phyloP scores from a whole-genome alignment of 2,113 vertebrate genomes.

The Varanus salvator region DNA sequence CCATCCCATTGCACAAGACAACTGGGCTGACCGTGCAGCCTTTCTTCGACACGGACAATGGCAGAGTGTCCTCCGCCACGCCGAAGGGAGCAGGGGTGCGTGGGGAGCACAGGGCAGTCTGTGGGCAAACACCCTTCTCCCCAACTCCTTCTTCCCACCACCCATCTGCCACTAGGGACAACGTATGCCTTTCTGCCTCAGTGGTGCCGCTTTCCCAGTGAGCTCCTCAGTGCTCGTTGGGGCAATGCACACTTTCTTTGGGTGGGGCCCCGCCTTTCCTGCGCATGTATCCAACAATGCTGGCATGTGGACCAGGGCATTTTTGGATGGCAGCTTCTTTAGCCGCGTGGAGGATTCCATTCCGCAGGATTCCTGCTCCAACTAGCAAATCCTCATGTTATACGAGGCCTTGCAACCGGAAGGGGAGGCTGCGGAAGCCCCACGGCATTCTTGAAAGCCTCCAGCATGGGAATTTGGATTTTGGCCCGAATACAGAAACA shows the following conservation, averaged over 20 bases:
- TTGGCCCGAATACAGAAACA: background rate
- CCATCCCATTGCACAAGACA: too few species aligned
- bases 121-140: too few species aligned
- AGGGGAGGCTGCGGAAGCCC: background rate
- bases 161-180: too few species aligned
- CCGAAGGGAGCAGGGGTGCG: too few species aligned
- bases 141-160: too few species aligned
- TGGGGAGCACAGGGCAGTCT: too few species aligned
- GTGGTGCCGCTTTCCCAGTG: background rate
- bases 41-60: too few species aligned
- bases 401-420: background rate
- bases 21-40: too few species aligned
- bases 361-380: background rate
- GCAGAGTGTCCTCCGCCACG: too few species aligned
- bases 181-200: too few species aligned
- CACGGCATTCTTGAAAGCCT: background rate
- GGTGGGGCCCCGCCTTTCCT: background rate
- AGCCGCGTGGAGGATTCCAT: background rate
- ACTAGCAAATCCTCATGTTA: background rate
- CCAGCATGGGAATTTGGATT: background rate
- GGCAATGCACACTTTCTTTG: background rate
- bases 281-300: background rate
- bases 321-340: background rate
- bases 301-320: background rate
- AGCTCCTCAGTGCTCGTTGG: background rate